Conservation (phyloP, 2,113 vertebrate genomes). For the Indicator indicator region DNA sequence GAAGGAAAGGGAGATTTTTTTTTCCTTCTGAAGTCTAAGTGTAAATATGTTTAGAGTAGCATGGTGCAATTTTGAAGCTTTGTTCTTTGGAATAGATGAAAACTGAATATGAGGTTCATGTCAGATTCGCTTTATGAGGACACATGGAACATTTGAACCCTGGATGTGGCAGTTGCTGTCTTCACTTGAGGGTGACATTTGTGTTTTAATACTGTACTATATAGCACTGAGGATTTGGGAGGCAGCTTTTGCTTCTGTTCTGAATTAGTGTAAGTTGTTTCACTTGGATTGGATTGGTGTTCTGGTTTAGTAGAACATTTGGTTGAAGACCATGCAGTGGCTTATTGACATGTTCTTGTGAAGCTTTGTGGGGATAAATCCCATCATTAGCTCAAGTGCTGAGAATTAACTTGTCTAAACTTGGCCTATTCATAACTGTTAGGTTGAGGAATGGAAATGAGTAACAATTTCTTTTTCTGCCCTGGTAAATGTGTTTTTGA, state of each 20-base stretch:
- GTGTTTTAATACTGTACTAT: neutral
- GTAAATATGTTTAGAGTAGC: neutral
- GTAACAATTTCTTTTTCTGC: neutral
- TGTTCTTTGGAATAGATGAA: neutral
- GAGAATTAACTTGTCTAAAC: neutral
- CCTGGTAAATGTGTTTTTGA: neutral
- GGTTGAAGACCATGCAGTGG: neutral
- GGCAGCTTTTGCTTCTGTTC: neutral
- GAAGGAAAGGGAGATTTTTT: neutral
- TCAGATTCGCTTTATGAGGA: neutral
- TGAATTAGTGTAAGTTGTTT: neutral
- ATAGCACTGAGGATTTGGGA: neutral
- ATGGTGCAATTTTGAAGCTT: neutral
- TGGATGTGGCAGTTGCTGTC: neutral
- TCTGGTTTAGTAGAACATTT: neutral
- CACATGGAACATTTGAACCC: neutral
- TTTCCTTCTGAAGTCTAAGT: neutral
- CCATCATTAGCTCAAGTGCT: neutral
- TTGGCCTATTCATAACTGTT: neutral
- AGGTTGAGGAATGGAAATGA: conserved; percentile 1
- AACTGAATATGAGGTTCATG: neutral
- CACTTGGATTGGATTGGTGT: neutral
- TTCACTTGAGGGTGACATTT: neutral
- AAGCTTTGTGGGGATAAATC: neutral
- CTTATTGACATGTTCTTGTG: neutral